Conservation (phyloP, 2,113 vertebrate species). For the Perca fluviatilis region DNA sequence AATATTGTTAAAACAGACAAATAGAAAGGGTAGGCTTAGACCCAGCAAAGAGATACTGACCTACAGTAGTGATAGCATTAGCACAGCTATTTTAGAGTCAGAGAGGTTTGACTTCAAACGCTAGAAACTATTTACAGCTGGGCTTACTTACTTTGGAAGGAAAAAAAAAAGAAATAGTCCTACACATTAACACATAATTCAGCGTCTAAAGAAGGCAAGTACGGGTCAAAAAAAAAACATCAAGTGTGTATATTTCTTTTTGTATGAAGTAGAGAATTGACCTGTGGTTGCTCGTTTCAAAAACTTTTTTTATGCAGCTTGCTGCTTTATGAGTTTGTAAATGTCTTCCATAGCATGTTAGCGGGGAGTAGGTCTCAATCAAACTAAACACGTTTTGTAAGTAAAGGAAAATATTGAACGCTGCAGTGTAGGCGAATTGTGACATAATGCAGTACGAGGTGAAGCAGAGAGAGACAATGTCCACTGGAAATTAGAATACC, state of each 20-base stretch:
- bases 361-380: too few relatives aligned
- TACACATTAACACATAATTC: not conserved
- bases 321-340: not conserved
- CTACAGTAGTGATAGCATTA: not conserved
- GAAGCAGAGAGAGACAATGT: not conserved
- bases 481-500: not conserved
- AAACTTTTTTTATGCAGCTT: not conserved
- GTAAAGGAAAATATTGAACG: not conserved
- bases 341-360: too few relatives aligned
- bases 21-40: not conserved
- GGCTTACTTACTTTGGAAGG: not conserved
- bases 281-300: not conserved
- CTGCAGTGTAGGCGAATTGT: not conserved
- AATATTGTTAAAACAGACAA: not conserved
- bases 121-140: slow-evolving; percentile 2
- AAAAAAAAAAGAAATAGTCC: not conserved
- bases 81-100: not conserved
- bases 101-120: not conserved
- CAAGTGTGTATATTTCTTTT: not conserved
- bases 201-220: not conserved
- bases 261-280: not conserved
- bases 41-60: not conserved
- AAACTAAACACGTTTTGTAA: not conserved
- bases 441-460: not conserved
- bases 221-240: not conserved